Evolutionary conservation across 1,140 invertebrate genomes (phyloP).

Genomic region (Drosophila busckii): DNA sequence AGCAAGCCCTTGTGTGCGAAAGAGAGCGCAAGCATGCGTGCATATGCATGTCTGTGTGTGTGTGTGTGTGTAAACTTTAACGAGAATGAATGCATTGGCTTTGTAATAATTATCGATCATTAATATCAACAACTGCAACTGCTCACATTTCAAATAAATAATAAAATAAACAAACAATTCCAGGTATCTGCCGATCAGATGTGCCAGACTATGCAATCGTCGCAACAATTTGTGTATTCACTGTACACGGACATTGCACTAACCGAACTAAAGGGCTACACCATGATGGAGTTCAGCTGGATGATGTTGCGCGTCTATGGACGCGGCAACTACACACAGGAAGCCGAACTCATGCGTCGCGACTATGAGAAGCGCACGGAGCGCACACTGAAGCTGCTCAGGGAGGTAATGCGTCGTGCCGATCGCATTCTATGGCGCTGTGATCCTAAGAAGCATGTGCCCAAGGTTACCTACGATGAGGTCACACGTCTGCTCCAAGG

Average conservation of each 20-base stretch:
- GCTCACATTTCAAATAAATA: too few species aligned
- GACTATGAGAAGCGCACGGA: conserved; percentile 83
- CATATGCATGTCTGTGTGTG: not conserved
- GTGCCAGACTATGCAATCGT: conserved; percentile 86
- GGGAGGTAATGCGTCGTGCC: conserved; percentile 83
- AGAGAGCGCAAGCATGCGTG: too few species aligned
- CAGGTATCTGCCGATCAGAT: conserved; percentile 84
- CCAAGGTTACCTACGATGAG: conserved; percentile 85
- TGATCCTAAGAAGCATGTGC: conserved; percentile 81
- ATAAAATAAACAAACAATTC: too few species aligned
- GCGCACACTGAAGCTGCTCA: conserved; percentile 84
- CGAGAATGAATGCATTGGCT: too few species aligned
- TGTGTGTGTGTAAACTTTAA: not conserved
- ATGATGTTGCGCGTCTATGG: conserved; percentile 87
- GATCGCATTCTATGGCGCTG: conserved; percentile 86
- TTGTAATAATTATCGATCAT: not conserved
- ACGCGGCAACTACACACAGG: conserved; percentile 85
- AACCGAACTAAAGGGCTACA: conserved; percentile 90
- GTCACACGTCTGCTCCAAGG: conserved; percentile 90
- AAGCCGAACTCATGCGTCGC: conserved; percentile 82
- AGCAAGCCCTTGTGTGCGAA: too few species aligned
- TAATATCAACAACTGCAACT: too few species aligned
- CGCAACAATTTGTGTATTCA: conserved; percentile 89
- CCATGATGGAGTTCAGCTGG: conserved; percentile 93
- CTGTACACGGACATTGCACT: conserved; percentile 88